Percentiles rank a stretch among this genome's conserved stretches.
phyloP scores from a whole-genome alignment of 2,113 vertebrate species.

The Scatophagus argus region DNA sequence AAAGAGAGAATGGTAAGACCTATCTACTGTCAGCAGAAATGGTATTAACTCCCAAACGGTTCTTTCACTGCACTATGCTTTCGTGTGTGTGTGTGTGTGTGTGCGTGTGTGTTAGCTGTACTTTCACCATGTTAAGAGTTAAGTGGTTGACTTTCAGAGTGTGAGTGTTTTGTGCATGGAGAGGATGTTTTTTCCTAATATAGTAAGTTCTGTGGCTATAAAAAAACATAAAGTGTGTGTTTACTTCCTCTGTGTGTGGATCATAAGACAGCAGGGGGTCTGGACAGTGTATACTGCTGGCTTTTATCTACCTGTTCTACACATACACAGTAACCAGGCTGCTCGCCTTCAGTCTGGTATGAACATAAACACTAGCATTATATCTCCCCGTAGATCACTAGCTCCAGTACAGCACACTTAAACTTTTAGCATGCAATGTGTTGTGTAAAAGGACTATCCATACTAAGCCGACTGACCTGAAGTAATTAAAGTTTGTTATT shows the following conservation, averaged over 20 bases:
- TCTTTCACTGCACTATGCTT: constrained; percentile 29
- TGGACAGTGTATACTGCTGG: constrained; percentile 90
- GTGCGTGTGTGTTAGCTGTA: constrained; percentile 15
- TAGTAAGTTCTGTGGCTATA: constrained; percentile 10
- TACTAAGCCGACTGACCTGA: neutral
- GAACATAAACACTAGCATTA: constrained; percentile 8
- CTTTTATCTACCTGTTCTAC: constrained; percentile 88
- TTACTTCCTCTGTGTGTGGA: constrained; percentile 80
- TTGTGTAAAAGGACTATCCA: neutral
- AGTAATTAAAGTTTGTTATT: constrained; percentile 2
- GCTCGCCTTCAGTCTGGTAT: constrained; percentile 87
- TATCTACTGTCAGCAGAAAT: constrained; percentile 79
- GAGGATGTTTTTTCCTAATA: constrained; percentile 26
- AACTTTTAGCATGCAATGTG: neutral
- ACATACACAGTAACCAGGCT: constrained; percentile 82
- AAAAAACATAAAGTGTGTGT: constrained; percentile 5
- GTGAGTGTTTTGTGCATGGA: constrained; percentile 21
- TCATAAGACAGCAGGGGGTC: constrained; percentile 87
- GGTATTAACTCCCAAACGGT: constrained; percentile 69
- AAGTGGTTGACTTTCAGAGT: constrained; percentile 54
- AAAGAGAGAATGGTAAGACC: constrained; percentile 64
- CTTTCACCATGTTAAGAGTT: constrained; percentile 37
- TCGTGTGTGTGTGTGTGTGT: constrained; percentile 17
- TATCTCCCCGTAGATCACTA: neutral
- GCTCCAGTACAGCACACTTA: neutral